phyloP scores from a whole-genome alignment of 2,113 vertebrate species.

The Antennarius striatus region DNA sequence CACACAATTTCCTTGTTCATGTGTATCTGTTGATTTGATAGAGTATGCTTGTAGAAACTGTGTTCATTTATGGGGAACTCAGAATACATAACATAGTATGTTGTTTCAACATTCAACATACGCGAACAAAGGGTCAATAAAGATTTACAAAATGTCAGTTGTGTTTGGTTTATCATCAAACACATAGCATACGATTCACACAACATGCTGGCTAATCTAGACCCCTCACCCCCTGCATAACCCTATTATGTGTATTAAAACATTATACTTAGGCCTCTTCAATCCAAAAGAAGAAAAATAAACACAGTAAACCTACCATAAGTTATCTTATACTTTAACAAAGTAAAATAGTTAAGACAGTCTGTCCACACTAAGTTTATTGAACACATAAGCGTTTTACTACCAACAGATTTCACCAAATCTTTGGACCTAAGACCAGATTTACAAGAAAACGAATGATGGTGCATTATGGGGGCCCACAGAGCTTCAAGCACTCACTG shows the following conservation, averaged over 20 bases:
- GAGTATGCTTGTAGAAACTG: neutral
- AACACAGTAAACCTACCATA: neutral
- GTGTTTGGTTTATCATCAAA: slow-evolving; percentile 67
- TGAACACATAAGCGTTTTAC: slow-evolving; percentile 17
- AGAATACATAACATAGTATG: neutral
- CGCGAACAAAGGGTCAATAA: slow-evolving; percentile 38
- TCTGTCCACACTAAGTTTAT: slow-evolving; percentile 15
- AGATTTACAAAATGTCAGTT: slow-evolving; percentile 56
- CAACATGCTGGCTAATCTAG: slow-evolving; percentile 37
- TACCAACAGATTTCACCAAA: slow-evolving; percentile 31
- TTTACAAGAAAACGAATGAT: slow-evolving; percentile 33
- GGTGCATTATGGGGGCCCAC: slow-evolving; percentile 14
- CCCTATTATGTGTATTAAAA: slow-evolving; percentile 1
- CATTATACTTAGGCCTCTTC: slow-evolving; percentile 8
- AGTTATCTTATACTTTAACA: slow-evolving; percentile 12
- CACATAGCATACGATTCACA: slow-evolving; percentile 26
- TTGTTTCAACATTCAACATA: slow-evolving; percentile 51
- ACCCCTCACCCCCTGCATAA: neutral
- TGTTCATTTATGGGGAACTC: neutral
- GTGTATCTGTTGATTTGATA: too few relatives aligned
- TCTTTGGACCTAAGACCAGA: slow-evolving; percentile 30
- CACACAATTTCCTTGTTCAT: neutral
- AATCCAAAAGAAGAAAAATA: neutral
- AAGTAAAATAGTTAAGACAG: slow-evolving; percentile 15
- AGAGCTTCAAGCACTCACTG: slow-evolving; percentile 79